phyloP scores from a whole-genome alignment of 1,140 invertebrate genomes.

The Plodia interpunctella region DNA sequence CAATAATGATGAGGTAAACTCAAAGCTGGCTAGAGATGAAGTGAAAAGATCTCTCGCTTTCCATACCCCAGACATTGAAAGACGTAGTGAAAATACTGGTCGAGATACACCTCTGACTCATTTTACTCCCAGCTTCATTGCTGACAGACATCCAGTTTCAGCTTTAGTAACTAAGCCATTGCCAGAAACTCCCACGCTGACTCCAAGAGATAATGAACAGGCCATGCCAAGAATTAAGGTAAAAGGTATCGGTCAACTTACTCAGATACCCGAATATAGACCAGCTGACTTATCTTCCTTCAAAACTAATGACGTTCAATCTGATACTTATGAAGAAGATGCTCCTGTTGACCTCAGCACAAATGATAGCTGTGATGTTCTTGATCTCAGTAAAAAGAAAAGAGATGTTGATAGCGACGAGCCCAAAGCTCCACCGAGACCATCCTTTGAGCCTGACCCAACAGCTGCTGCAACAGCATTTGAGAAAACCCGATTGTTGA shows the following conservation, averaged over 20 bases:
- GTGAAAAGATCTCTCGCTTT: slow-evolving; percentile 69
- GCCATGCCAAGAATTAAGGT: slow-evolving; percentile 78
- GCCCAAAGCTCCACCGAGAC: slow-evolving; percentile 46
- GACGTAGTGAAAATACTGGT: slow-evolving; percentile 54
- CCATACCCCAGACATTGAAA: slow-evolving; percentile 60
- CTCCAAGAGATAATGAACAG: slow-evolving; percentile 50
- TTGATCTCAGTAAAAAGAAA: slow-evolving; percentile 92
- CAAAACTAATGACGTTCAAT: slow-evolving; percentile 45
- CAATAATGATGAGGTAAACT: slow-evolving; percentile 83
- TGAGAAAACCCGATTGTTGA: slow-evolving; percentile 76
- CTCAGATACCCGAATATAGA: slow-evolving; percentile 74
- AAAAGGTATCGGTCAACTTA: slow-evolving; percentile 79
- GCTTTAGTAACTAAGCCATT: slow-evolving; percentile 42
- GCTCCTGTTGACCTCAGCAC: slow-evolving; percentile 87
- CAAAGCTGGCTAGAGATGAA: slow-evolving; percentile 76
- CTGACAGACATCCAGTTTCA: slow-evolving; percentile 59
- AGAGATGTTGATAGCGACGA: slow-evolving; percentile 68
- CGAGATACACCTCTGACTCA: slow-evolving; percentile 73
- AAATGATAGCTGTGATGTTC: slow-evolving; percentile 80
- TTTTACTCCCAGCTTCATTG: slow-evolving; percentile 61
- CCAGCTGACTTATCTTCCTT: slow-evolving; percentile 58
- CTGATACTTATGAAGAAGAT: slow-evolving; percentile 72
- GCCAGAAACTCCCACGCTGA: slow-evolving; percentile 41
- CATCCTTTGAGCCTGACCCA: slow-evolving; percentile 61
- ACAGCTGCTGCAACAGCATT: slow-evolving; percentile 45